phyloP scores from a whole-genome alignment of 2,888 invertebrate species.

The Pandemis heparana region DNA sequence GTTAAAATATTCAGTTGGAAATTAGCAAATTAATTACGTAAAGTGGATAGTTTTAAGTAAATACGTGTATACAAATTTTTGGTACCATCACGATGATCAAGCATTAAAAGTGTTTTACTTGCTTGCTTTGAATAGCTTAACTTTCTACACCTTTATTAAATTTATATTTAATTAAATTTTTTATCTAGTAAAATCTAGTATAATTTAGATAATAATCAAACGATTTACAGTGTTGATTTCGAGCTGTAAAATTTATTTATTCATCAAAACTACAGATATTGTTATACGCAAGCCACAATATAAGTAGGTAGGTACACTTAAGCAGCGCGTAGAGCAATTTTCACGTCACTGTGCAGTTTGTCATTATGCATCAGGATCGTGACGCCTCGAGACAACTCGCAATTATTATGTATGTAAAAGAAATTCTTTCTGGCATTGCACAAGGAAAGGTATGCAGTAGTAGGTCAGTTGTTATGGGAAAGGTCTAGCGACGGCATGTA shows the following conservation, averaged over 20 bases:
- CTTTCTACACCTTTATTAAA: too few species aligned
- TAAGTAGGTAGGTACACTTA: slow-evolving; percentile 49
- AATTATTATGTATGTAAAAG: slow-evolving; percentile 85
- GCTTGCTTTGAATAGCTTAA: too few species aligned
- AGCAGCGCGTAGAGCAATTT: slow-evolving; percentile 77
- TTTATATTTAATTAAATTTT: background rate
- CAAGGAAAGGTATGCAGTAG: slow-evolving; percentile 64
- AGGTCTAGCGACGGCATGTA: background rate
- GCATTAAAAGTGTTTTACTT: too few species aligned
- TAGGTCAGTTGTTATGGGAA: slow-evolving; percentile 28
- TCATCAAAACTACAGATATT: slow-evolving; percentile 43
- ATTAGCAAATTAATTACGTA: too few species aligned
- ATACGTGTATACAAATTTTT: too few species aligned
- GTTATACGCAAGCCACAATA: slow-evolving; percentile 47
- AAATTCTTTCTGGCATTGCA: slow-evolving; percentile 77
- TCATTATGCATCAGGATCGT: slow-evolving; percentile 85
- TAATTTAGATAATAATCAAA: background rate
- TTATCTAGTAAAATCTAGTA: background rate
- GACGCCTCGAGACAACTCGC: slow-evolving; percentile 84
- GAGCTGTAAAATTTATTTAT: background rate
- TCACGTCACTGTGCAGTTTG: slow-evolving; percentile 84
- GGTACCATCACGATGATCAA: too few species aligned
- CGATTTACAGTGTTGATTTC: background rate
- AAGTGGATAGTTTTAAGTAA: too few species aligned
- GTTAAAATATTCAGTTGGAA: too few species aligned